Conservation (phyloP, 1,140 invertebrate species). For the Nasonia vitripennis region DNA sequence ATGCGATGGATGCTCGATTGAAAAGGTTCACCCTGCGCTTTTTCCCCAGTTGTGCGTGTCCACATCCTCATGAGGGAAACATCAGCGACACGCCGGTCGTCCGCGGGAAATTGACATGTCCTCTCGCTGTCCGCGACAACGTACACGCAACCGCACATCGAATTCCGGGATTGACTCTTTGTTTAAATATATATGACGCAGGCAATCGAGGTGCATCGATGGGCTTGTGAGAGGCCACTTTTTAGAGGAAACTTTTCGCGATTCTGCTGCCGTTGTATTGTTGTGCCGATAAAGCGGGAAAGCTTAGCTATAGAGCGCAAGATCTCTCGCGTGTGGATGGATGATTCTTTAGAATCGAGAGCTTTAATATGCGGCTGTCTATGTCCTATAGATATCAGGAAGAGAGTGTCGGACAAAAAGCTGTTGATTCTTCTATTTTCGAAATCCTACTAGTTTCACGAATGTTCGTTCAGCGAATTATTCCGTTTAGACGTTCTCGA, state of each 20-base stretch:
- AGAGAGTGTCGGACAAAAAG: too few species aligned
- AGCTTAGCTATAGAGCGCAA: background rate
- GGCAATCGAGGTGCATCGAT: too few species aligned
- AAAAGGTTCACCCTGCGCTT: background rate
- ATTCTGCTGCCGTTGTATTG: background rate
- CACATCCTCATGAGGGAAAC: background rate
- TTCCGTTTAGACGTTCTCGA: too few species aligned
- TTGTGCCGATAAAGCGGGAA: background rate
- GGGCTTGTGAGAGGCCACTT: too few species aligned
- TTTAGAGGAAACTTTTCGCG: background rate
- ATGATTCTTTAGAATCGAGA: background rate
- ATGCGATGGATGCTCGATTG: background rate
- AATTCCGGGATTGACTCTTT: background rate
- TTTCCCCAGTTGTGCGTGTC: background rate
- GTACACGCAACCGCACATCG: background rate
- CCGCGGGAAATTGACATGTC: background rate
- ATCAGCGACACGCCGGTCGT: background rate
- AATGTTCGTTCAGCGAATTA: too few species aligned
- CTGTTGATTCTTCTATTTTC: background rate
- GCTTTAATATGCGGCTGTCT: too few species aligned
- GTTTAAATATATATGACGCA: too few species aligned
- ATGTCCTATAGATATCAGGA: too few species aligned
- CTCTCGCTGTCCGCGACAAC: constrained; percentile 13
- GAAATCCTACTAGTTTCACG: background rate
- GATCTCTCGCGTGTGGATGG: background rate